Evolutionary conservation across 2,113 vertebrate species (phyloP).

Genomic region (Gila orcuttii): DNA sequence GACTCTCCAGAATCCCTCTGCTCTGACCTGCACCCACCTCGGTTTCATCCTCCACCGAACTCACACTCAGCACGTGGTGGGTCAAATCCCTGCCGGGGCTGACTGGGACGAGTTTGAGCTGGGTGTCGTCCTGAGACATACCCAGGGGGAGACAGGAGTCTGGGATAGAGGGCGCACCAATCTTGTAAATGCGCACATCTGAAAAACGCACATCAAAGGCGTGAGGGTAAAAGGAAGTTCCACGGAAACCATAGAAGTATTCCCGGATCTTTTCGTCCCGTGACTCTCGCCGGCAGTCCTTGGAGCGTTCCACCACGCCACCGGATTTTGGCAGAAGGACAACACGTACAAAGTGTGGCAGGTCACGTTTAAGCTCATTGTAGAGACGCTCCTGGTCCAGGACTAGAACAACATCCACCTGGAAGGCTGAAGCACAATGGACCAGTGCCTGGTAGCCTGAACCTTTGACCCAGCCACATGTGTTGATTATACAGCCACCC

Average conservation of each 20-base stretch:
- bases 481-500: constrained; percentile 97
- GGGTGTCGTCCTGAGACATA: constrained; percentile 98
- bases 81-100: constrained; percentile 94
- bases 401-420: constrained; percentile 96
- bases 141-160: constrained; percentile 96
- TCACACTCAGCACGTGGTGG: constrained; percentile 94
- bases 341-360: constrained; percentile 94
- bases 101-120: constrained; percentile 95
- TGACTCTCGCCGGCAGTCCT: constrained; percentile 90
- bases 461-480: constrained; percentile 97
- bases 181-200: constrained; percentile 97
- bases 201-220: constrained; percentile 96
- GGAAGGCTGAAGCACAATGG: constrained; percentile 93
- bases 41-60: constrained; percentile 84
- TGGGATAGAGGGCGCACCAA: constrained; percentile 94
- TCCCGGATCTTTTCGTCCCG: constrained; percentile 93
- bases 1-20: constrained; percentile 83
- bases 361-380: constrained; percentile 93
- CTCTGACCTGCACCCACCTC: constrained; percentile 67
- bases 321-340: constrained; percentile 95
- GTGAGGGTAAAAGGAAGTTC: constrained; percentile 89
- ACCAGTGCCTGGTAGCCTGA: constrained; percentile 97
- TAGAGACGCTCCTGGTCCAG: constrained; percentile 97
- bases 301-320: constrained; percentile 92
- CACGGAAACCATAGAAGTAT: constrained; percentile 97